These are phyloP conservation scores for Rhagologus leucostigma DNA, from an alignment of 2,113 vertebrate species.

Conservation along the genomic window DNA sequence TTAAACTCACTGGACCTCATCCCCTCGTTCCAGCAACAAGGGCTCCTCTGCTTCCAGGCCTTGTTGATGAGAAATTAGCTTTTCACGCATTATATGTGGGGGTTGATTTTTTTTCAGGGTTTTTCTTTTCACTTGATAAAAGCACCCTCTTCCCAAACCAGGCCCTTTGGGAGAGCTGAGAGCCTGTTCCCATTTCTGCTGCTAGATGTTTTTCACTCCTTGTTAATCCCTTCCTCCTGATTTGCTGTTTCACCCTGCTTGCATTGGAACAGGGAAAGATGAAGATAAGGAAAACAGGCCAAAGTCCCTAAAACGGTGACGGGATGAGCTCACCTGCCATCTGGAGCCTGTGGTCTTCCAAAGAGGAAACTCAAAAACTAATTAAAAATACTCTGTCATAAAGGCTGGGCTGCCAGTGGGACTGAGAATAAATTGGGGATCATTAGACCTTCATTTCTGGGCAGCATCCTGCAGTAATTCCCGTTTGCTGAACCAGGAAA, in stretches of 20 bases:
- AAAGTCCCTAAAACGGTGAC: background rate
- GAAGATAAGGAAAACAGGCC: background rate
- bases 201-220: background rate
- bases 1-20: background rate
- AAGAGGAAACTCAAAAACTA: background rate
- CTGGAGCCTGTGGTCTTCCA: constrained; percentile 36
- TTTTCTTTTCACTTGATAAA: background rate
- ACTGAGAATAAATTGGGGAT: background rate
- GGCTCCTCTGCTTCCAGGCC: background rate
- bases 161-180: background rate
- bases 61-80: background rate
- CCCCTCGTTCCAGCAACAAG: background rate
- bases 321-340: constrained; percentile 41
- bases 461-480: background rate
- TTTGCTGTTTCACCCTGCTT: background rate
- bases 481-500: background rate
- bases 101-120: background rate
- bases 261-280: background rate
- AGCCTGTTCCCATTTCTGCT: background rate
- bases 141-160: background rate
- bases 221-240: background rate
- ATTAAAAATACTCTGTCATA: background rate
- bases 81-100: background rate
- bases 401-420: constrained; percentile 12
- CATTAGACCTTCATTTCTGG: background rate